Percentiles rank a stretch among this genome's conserved stretches.
phyloP scores from a whole-genome alignment of 2,888 invertebrate species.

The Rhyacophila evoluta region DNA sequence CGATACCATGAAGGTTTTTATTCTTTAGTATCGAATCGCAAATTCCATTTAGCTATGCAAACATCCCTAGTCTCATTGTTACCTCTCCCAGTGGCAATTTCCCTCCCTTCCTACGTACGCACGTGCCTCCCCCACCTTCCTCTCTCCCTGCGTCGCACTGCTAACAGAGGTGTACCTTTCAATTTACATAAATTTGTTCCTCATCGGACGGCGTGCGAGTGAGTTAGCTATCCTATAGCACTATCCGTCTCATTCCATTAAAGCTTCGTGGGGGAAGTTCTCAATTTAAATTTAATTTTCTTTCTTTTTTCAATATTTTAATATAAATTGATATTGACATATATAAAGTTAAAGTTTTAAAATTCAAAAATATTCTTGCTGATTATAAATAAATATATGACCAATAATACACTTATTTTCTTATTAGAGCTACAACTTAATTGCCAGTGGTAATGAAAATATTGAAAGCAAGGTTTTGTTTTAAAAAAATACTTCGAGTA shows the following conservation, averaged over 20 bases:
- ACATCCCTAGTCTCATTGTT: background rate
- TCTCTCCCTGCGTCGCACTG: background rate
- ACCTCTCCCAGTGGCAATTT: background rate
- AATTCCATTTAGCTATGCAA: no score
- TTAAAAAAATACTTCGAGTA: no score
- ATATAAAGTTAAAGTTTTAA: no score
- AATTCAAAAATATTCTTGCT: no score
- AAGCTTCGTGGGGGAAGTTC: background rate
- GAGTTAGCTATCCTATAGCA: background rate
- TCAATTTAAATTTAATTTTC: constrained; percentile 19
- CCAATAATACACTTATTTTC: no score
- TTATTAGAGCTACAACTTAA: no score
- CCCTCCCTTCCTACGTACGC: background rate
- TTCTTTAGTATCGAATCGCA: no score
- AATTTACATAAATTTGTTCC: constrained; percentile 54
- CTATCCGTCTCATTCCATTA: background rate
- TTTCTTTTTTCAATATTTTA: background rate
- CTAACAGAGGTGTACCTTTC: constrained; percentile 51
- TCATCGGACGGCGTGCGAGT: constrained; percentile 35
- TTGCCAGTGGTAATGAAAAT: no score
- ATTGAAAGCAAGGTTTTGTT: no score
- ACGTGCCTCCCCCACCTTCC: background rate
- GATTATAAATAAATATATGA: no score
- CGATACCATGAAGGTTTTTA: no score
- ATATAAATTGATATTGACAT: no score